Evolutionary conservation across 2,113 vertebrate species (phyloP), one percentile per base, ranked within the genome.

Genomic region (Toxostoma redivivum): DNA sequence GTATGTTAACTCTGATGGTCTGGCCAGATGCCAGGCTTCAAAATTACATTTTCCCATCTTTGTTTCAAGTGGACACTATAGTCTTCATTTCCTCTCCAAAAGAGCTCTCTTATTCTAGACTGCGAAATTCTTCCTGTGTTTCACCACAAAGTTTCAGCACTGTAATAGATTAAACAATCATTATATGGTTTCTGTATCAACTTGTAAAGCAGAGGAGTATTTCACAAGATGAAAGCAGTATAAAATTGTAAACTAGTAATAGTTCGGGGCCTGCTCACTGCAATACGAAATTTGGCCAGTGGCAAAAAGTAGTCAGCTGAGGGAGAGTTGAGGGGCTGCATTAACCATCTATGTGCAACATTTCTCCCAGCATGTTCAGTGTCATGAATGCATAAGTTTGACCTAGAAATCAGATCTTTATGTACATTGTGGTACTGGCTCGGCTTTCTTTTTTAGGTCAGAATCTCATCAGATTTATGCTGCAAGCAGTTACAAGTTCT

Each of bases 171-270:
- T 81, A 90, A 95, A 77, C 50, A 61, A 54, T 82, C 81, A 65
- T 87, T 79, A 57, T 35, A 58, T 25, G 21, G 42, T 73, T 94
- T 90, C 82, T 83, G n/a, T 54, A 94, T 86, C 90, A 88, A 62
- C 38, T 80, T 81, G 64, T 81, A 86, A 96, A 92, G 76, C 18
- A 66, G n/a, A 38, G 21, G 79, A 83, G n/a, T 69, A 88, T 77
- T 86, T 90, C 67, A 93, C 6, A 31, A 93, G 54, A 94, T 88
- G 58, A 93, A 93, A 58, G 44, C 30, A 50, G 27, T 23, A 62
- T 45, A 57, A 92, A 94, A 95, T 88, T 78, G 45, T 90, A 88
- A 94, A 83, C 74, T 81, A 51, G 35, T 65, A 85, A 61, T 69
- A 92, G 42, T 94, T 92, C 83, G 37, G 50, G 83, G 74, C 42